Percentiles rank a stretch among this genome's conserved stretches.
These are phyloP conservation scores for Mycetomoellerius zeteki DNA, from an alignment of 1,140 invertebrate species.

Conservation along the genomic window DNA sequence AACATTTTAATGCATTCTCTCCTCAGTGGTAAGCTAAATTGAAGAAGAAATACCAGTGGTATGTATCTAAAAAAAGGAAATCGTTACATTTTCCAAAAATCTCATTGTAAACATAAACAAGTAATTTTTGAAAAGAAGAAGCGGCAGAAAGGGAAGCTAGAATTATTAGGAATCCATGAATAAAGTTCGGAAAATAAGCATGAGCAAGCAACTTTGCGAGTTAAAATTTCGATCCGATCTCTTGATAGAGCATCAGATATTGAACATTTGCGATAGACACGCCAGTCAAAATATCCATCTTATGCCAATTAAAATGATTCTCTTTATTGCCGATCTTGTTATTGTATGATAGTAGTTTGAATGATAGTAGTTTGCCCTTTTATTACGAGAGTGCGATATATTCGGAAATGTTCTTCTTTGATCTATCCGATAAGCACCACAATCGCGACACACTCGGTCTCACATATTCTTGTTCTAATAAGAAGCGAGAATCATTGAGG, in stretches of 20 bases:
- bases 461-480: neutral
- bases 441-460: neutral
- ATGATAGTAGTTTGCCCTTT: neutral
- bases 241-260: neutral
- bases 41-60: neutral
- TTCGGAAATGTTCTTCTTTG: neutral
- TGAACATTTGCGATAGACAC: neutral
- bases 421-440: neutral
- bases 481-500: neutral
- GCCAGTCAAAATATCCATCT: neutral
- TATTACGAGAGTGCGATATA: no score
- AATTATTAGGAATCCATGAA: neutral
- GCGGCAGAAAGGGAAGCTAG: neutral
- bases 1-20: neutral
- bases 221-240: neutral
- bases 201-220: slow-evolving; percentile 1
- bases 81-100: neutral
- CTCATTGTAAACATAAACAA: neutral
- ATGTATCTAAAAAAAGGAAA: neutral
- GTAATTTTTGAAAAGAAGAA: neutral
- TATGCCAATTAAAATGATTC: neutral
- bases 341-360: no score
- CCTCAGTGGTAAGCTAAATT: neutral
- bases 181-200: neutral
- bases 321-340: neutral